phyloP scores from a whole-genome alignment of 2,888 invertebrate species.

The Masnerella sp. region DNA sequence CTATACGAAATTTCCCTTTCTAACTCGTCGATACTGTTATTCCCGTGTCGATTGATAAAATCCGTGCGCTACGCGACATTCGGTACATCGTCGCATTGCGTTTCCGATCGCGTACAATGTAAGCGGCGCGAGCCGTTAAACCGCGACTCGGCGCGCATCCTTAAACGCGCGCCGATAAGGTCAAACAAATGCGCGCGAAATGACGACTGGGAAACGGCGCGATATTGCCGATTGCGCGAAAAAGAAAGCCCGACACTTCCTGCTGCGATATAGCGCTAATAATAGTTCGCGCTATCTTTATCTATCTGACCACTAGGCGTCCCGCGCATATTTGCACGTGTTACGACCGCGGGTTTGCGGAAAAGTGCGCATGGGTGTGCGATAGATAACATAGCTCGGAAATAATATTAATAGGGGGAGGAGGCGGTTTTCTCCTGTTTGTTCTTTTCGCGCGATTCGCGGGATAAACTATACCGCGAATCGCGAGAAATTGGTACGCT shows the following conservation, averaged over 20 bases:
- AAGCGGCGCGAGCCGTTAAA: constrained; percentile 10
- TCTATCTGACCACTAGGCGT: constrained; percentile 46
- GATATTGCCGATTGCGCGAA: constrained; percentile 42
- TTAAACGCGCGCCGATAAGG: constrained; percentile 28
- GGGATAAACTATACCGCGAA: no score
- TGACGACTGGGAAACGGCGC: constrained; percentile 39
- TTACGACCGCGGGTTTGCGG: constrained; percentile 49
- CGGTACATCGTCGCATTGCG: no score
- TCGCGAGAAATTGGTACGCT: no score
- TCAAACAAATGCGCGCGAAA: constrained; percentile 37
- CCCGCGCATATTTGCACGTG: constrained; percentile 47
- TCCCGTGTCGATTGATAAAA: no score
- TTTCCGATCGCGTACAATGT: no score
- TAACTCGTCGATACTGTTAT: no score
- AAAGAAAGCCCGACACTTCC: constrained; percentile 47
- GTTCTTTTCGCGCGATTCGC: no score
- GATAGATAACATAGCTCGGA: constrained; percentile 33
- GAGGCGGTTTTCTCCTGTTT: constrained; percentile 3
- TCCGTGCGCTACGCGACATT: no score
- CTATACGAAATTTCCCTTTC: no score
- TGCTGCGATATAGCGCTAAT: constrained; percentile 57
- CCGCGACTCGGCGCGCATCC: constrained; percentile 16
- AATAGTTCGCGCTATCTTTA: constrained; percentile 54
- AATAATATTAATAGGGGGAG: constrained; percentile 35
- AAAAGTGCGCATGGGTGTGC: constrained; percentile 27